These are phyloP conservation scores for Pogonomyrmex californicus DNA, from an alignment of 1,140 invertebrate genomes.

Conservation along the genomic window DNA sequence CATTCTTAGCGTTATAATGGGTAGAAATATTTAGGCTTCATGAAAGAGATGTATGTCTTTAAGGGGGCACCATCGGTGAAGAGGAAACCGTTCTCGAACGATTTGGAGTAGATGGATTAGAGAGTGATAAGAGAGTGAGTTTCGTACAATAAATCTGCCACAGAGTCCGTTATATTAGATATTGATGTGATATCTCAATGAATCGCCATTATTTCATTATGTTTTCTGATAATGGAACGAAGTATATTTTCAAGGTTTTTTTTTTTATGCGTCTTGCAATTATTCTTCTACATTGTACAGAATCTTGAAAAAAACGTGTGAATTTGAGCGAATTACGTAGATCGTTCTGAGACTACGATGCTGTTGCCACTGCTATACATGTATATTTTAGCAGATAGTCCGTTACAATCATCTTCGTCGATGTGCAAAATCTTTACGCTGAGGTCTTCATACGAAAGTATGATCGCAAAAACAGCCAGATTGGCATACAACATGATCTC, in stretches of 20 bases:
- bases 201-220: background rate
- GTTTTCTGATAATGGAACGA: background rate
- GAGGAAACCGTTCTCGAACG: conserved; percentile 11
- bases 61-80: conserved; percentile 52
- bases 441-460: conserved; percentile 7
- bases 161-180: conserved; percentile 43
- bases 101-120: conserved; percentile 20
- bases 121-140: background rate
- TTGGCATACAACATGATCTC: conserved; percentile 40
- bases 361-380: conserved; percentile 20
- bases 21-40: conserved; percentile 67
- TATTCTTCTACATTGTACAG: conserved; percentile 42
- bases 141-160: conserved; percentile 51
- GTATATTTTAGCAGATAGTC: background rate
- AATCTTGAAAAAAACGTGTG: conserved; percentile 7
- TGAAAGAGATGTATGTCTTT: conserved; percentile 21
- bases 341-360: background rate
- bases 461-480: conserved; percentile 15
- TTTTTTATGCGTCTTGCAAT: background rate
- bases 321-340: background rate
- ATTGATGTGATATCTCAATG: background rate
- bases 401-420: conserved; percentile 27
- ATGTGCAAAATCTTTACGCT: conserved; percentile 29
- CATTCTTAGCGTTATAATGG: conserved; percentile 66
- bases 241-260: background rate